Evolutionary conservation across 2,797 vertebrate genomes (phyloP).

Genomic region (Rhinella marina): DNA sequence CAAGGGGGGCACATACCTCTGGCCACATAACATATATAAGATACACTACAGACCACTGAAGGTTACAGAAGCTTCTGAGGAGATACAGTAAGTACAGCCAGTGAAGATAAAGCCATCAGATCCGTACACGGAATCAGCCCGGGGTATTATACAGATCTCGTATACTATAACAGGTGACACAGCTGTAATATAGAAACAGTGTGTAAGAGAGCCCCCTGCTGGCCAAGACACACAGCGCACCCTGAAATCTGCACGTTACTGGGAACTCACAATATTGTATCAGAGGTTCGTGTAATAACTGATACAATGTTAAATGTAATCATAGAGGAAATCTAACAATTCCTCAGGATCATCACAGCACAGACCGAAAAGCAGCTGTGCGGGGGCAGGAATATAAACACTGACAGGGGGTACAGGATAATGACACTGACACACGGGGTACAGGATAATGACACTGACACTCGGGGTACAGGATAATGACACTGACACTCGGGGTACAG

Average conservation of each 20-base stretch:
- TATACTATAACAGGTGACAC: neutral
- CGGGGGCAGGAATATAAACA: too few species aligned
- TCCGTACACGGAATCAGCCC: neutral
- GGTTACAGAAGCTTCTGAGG: too few species aligned
- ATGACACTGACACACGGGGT: neutral
- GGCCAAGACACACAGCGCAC: neutral
- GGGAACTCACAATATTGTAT: neutral
- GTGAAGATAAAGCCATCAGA: neutral
- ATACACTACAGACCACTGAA: too few species aligned
- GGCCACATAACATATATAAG: too few species aligned
- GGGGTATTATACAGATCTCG: neutral
- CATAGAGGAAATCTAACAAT: too few species aligned
- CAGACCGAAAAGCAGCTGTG: too few species aligned
- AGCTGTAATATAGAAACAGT: neutral
- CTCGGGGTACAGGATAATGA: too few species aligned
- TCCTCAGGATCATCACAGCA: too few species aligned
- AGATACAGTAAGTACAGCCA: too few species aligned
- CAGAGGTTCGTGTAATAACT: neutral
- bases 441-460: neutral
- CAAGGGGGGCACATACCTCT: too few species aligned
- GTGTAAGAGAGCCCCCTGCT: conserved; percentile 50
- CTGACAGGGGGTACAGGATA: neutral
- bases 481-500: too few species aligned
- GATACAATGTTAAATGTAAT: too few species aligned
- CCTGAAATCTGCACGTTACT: neutral